These are phyloP conservation scores for Rhinogobius similis DNA, from an alignment of 2,113 vertebrate genomes.

Conservation along the genomic window DNA sequence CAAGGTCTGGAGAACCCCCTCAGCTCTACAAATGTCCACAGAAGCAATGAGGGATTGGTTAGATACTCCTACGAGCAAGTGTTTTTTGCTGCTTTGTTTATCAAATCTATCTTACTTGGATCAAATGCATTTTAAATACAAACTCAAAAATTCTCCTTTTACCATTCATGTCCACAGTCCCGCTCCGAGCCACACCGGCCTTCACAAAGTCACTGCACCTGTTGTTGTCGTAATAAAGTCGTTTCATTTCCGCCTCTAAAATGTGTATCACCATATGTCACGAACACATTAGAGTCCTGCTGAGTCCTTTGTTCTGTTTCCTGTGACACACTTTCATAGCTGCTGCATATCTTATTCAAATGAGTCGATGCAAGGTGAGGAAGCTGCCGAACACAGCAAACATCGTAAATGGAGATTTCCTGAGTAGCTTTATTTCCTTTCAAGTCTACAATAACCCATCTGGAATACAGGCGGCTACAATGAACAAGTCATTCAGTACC, in stretches of 20 bases:
- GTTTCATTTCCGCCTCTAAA: constrained; percentile 8
- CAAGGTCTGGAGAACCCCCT: too few species aligned
- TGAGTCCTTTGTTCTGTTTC: not conserved
- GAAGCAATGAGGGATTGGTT: too few species aligned
- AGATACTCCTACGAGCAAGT: too few species aligned
- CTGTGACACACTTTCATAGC: constrained; percentile 1
- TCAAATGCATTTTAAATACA: not conserved
- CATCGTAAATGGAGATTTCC: not conserved
- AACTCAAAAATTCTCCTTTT: not conserved
- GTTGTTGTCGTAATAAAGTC: not conserved
- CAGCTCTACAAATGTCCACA: too few species aligned
- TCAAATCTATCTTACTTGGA: not conserved
- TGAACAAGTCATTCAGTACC: not conserved
- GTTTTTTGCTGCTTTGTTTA: too few species aligned
- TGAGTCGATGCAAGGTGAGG: not conserved
- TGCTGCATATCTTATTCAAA: constrained; percentile 8
- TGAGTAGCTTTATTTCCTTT: constrained; percentile 7
- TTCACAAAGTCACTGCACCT: constrained; percentile 2
- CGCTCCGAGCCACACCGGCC: constrained; percentile 10
- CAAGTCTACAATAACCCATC: constrained; percentile 10
- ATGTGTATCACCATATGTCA: not conserved
- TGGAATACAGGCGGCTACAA: constrained; percentile 4
- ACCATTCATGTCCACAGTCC: constrained; percentile 13
- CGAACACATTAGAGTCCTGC: not conserved
- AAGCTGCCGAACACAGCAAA: not conserved